Evolutionary conservation across 2,888 invertebrate genomes (phyloP), one percentile per base, ranked within the genome.

Genomic region (Calameuta filiformis): DNA sequence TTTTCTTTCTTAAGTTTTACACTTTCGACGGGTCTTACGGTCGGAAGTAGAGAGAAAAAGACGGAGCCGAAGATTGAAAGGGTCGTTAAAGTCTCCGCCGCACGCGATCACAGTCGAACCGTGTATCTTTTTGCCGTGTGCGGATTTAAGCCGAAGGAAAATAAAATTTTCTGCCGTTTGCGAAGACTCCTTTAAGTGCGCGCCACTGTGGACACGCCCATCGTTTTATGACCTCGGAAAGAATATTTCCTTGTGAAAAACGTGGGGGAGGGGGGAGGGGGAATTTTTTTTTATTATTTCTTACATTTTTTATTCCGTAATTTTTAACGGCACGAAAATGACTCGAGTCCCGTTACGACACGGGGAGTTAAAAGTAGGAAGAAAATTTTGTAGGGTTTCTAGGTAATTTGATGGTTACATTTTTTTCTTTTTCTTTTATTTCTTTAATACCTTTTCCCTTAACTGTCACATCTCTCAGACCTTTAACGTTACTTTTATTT

Each of bases 191-290:
- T 56, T 23, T 56, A 56, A 56, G 56, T 56, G 9, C 23, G 9
- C 56, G 40, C 9, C 23, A 40, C 23, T 23, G 2, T 23, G 56
- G 56, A 56, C 23, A 56, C 56, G 56, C 56, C 56, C 56, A 56
- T 23, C 56, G 23, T 56, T 56, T 56, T 56, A 56, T 23, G 56
- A 23, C 56, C 6, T 15, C 15, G 23, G 9, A 15, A 23, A 56
- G 23, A 56, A 56, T 56, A 2, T 23, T 56, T 56, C 23, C 1
- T 56, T 23, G 23, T 23, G 56, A 56, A 56, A 23, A 23, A 56
- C 0, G 9, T 2, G 0, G 56, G 9, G 23, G 23, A 0, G 56
- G 9, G 23, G 23, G 1, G 2, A 15, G 15, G 40, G 4, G 23
- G 0, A 3, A 3, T 33, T 33, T 33, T 33, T 9, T 23, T 56